Conservation (phyloP, 2,797 vertebrate genomes). For the Choloepus didactylus region DNA sequence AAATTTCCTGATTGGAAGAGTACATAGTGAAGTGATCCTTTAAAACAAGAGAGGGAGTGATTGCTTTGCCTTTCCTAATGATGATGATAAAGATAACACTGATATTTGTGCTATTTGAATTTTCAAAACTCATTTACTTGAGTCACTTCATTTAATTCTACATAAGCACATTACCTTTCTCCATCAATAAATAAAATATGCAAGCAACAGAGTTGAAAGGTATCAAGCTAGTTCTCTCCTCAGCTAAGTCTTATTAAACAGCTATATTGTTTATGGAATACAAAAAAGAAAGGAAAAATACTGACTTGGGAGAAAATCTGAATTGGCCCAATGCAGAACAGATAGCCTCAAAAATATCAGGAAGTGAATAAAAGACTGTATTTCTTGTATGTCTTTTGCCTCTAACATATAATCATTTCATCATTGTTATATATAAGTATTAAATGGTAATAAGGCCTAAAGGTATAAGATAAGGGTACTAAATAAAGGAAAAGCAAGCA, state of each 20-base stretch:
- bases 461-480: background rate
- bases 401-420: no score
- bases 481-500: background rate
- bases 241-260: background rate
- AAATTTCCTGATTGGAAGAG: no score
- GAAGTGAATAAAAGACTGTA: background rate
- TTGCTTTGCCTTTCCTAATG: no score
- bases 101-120: background rate
- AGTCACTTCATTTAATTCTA: background rate
- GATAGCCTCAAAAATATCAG: background rate
- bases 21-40: no score
- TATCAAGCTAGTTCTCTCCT: background rate
- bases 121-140: background rate
- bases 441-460: background rate
- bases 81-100: no score
- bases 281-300: background rate
- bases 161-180: background rate
- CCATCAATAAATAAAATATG: background rate
- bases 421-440: background rate
- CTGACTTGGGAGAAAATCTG: background rate
- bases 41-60: no score
- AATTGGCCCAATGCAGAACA: background rate
- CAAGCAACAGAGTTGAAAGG: background rate
- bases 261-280: background rate
- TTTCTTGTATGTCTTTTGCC: background rate